Evolutionary conservation across 1,140 invertebrate genomes (phyloP), one percentile per base, ranked within the genome.

Genomic region (Marisa cornuarietis): DNA sequence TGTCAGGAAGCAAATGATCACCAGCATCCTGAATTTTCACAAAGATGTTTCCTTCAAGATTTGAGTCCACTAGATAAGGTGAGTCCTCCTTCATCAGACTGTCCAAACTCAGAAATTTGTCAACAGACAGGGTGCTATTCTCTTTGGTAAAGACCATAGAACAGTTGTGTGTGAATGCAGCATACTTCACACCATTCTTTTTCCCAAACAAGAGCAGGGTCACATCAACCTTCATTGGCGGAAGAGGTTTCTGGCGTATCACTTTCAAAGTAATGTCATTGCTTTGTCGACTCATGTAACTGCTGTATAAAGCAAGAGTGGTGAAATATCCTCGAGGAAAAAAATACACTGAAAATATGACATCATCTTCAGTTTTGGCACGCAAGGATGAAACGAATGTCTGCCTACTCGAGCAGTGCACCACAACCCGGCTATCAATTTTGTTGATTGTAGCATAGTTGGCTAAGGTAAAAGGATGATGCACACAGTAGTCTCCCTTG

Each of bases 271-370:
- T 86, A n/a, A 85, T 85, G 26, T 85, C 83, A 18, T 87, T 84
- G 65, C 81, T 87, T 66, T 86, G 87, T 22, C 85, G 76, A 52
- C 83, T 83, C 54, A 88, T 82, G 81, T 87, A 86, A 42, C 82
- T 84, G 16, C 86, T 84, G 72, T 89, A 89, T 31, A 88, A 81
- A 62, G 84, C 83, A 24, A 87, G 85, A 2, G 87, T 85, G 31
- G 82, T 85, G 79, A 85, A 89, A 66, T 85, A 84, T 42, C 88
- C 88, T 65, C 85, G 86, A 8, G 88, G 87, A 72, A 81, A 89
- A 69, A 89, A 88, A 20, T 83, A 81, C 26, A 87, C 81, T n/a
- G 84, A 82, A 81, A 89, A 88, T 52, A 76, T 63, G 4, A 79
- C 79, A 52, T 52, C 18, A 49, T 76, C 76, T n/a, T 68, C 76